Base-by-base conservation (phyloP, 30 jellyfish, hydroid and myxozoan species). In the Pseudorhiza aurosa region DNA sequence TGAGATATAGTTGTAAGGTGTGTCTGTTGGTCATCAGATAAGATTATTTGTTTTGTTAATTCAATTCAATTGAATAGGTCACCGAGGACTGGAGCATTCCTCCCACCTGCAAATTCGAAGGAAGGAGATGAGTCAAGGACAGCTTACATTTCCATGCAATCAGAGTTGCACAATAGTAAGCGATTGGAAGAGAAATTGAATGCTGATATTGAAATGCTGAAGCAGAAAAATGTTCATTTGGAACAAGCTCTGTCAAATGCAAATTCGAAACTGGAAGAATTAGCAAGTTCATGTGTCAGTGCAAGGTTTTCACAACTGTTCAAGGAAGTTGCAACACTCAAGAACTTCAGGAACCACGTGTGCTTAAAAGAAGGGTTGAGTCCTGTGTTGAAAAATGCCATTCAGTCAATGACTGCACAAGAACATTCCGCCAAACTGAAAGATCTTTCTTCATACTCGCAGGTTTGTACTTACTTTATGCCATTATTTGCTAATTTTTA, bases 311-410 rank as follows among this genome's bases (percentile, higher is more conserved):
- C 19, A n/a, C 32, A 40, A 2, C 28, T 80, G 55, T 32, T 22
- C 2, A 77, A 65, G 1, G 75, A 80, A 27, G 69, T 80, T 0
- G 30, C 74, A 5, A 45, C 75, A 15, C 31, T 80, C 47, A 64
- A 65, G 58, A 27, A 55, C 8, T 46, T 80, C 0, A 33, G 91
- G 28, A 60, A 36, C 9, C 84, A 80, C 8, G 32, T 80, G 68
- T 32, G 71, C 49, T 2, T 80, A 31, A 84, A 51, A 22, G 84
- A 46, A 4, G 33, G 58, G 4, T 53, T 47, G 68, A 31, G 21
- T 43, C 77, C 84, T 22, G 39, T 42, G 0, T 45, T 80, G 12
- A 80, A 80, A 24, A 65, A 58, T 17, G 91, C 79, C 1, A 77
- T 80, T 24, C 69, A 27, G 15, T 40, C 71, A 21, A 9, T 80